A percentile compares a stretch with the other conserved stretches of the same genome.
phyloP scores from a whole-genome alignment of 2,113 vertebrate species.

The Grus americana region DNA sequence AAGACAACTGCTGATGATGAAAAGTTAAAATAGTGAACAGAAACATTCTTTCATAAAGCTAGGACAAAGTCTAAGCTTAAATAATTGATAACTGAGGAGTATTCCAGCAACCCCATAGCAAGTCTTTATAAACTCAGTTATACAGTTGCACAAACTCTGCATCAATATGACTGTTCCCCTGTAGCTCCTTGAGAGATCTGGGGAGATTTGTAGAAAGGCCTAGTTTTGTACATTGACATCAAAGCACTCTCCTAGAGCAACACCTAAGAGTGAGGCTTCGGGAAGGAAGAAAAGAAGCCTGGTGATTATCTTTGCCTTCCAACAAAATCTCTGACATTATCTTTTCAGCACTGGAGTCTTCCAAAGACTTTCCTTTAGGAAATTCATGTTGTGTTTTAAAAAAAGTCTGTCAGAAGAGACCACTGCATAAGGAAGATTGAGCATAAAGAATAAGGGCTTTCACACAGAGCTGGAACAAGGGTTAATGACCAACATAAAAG shows the following conservation, averaged over 20 bases:
- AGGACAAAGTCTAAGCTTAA: not conserved
- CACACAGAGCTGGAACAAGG: not conserved
- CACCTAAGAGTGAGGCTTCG: not conserved
- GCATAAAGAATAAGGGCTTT: not conserved
- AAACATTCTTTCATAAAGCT: not conserved
- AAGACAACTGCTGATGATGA: not conserved
- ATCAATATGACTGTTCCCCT: not conserved
- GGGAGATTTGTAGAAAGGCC: not conserved
- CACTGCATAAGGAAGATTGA: not conserved
- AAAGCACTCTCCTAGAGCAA: not conserved
- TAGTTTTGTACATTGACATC: not conserved
- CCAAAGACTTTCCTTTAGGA: not conserved
- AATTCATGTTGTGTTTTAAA: not conserved
- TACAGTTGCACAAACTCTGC: not conserved
- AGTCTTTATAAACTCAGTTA: not conserved
- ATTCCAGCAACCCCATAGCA: not conserved
- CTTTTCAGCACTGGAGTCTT: not conserved
- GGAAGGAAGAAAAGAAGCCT: not conserved
- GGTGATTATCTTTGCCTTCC: not conserved
- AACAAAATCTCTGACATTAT: not conserved
- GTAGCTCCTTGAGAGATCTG: not conserved
- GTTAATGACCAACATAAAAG: not conserved
- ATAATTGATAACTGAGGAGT: not conserved
- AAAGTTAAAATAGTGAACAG: not conserved
- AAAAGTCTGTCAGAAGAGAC: not conserved